Base-by-base conservation (phyloP, 2,888 invertebrate species). In the Phymatocera aterrima region DNA sequence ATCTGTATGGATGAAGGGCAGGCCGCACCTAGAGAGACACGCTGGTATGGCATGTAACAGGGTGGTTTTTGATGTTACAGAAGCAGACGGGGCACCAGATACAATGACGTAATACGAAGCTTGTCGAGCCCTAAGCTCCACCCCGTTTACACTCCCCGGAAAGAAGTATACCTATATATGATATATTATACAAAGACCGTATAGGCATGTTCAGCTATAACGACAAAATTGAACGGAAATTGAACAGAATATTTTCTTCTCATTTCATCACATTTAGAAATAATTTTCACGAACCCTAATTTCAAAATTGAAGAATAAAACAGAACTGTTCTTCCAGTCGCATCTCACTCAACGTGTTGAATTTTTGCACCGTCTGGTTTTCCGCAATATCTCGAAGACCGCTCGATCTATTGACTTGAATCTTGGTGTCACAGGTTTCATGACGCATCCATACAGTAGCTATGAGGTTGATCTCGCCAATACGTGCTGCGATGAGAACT, bases 101-200 rank as follows among this genome's bases (percentile, higher is more conserved):
- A 86, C 86, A 86, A 88, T 86, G 87, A 87, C 84, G 88, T 87
- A 88, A 88, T 83, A 83, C 82, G 87, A 88, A 82, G 83, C 85
- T 80, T 80, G 79, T 81, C 79, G 84, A 86, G 86, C 83, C 84
- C 82, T 57, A 75, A 75, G 75, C 81, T 83, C 83, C 83, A 80
- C 80, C 80, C 79, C 79, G 43, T 75, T 60, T 60, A 75, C 24
- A 12, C 40, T 75, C 37, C 75, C 75, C 31, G 40, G 4, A 15
- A 24, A 57, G 43, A 37, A 24, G 51, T 5, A 24, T 74, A 64
- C 79, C 5, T 40, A 57, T 37, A 60, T 31, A 18, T 21, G 51
- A 51, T 51, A 15, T 54, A 24, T 54, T n/a, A n/a, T n/a, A n/a
- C n/a, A n/a, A n/a, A n/a, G n/a, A n/a, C 18, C 6, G 10, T 21